Base-by-base conservation (phyloP, 2,888 invertebrate genomes). In the Meteorus cinctellus region DNA sequence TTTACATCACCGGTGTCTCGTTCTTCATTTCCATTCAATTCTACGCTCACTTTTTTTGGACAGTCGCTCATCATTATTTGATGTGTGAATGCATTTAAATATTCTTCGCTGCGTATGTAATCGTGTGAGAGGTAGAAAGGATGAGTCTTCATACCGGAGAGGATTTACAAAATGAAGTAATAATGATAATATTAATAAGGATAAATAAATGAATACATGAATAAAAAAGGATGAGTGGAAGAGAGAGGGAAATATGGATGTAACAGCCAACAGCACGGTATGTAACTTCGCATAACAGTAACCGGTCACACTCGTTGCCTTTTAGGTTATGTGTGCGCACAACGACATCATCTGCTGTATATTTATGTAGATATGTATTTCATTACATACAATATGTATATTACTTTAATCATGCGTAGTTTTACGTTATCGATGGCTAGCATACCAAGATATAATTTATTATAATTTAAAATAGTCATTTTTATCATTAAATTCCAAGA, bases 251-350 rank as follows among this genome's bases (percentile, higher is more conserved):
- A 55, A n/a, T 4, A 55, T 55, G 65, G 19, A 65, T 62, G 31
- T 62, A 62, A 62, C n/a, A n/a, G 36, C n/a, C 34, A 36, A 65
- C 34, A 31, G 80, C 79, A 83, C 83, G 84, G 83, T 81, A 82
- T 78, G 81, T 80, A 81, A 82, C 81, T 77, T 76, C 82, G 83
- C 83, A 86, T 89, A 89, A 89, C 89, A 88, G 89, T 88, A 89
- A 88, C 84, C 80, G 86, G 89, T 89, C 88, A 89, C 88, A 88
- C 87, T 88, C 77, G 86, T 78, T 88, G 88, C 80, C 80, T 87
- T 85, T 88, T 87, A 83, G 83, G 81, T 81, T 80, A 71, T 65
- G 51, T 36, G 12, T n/a, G 27, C 76, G 76, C 71, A 71, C 78
- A 76, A 82, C 83, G 82, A 68, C 78, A 77, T 80, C 74, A 81